Percentiles rank a stretch among this genome's conserved stretches.
Conservation (phyloP, 2,888 invertebrate genomes). For the Agriopis aurantiaria region DNA sequence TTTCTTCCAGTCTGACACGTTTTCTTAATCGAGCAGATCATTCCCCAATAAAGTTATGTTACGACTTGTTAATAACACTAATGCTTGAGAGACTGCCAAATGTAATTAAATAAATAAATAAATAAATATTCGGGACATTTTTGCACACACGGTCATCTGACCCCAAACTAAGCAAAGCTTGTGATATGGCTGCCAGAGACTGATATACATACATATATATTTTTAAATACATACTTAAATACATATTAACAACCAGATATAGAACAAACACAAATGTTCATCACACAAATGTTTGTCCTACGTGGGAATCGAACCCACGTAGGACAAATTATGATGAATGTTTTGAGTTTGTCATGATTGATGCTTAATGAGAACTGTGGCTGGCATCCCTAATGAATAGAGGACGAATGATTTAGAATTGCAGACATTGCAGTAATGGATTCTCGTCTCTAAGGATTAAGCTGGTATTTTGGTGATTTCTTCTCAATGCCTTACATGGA, state of each 20-base stretch:
- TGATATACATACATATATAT: too few relatives aligned
- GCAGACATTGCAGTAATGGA: background rate
- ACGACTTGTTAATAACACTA: constrained; percentile 33
- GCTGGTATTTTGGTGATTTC: background rate
- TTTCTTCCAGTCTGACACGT: constrained; percentile 45
- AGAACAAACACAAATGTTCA: too few relatives aligned
- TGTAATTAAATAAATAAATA: too few relatives aligned
- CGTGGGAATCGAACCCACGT: too few relatives aligned
- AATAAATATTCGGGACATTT: too few relatives aligned
- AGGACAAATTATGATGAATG: constrained; percentile 49
- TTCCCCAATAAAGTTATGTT: constrained; percentile 40
- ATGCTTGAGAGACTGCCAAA: constrained; percentile 37
- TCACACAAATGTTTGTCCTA: too few relatives aligned
- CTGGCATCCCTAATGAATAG: constrained; percentile 40
- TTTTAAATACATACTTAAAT: too few relatives aligned
- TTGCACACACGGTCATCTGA: too few relatives aligned
- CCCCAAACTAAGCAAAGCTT: too few relatives aligned
- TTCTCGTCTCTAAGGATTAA: background rate
- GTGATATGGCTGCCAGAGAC: too few relatives aligned
- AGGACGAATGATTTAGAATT: constrained; percentile 24
- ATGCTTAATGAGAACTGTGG: constrained; percentile 45
- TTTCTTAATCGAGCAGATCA: constrained; percentile 54
- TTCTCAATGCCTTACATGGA: background rate
- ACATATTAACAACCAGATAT: too few relatives aligned
- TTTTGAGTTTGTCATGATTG: constrained; percentile 39